A percentile compares a stretch with the other conserved stretches of the same genome.
Conservation (phyloP, 2,113 vertebrate genomes). For the Lophotis ruficrista region DNA sequence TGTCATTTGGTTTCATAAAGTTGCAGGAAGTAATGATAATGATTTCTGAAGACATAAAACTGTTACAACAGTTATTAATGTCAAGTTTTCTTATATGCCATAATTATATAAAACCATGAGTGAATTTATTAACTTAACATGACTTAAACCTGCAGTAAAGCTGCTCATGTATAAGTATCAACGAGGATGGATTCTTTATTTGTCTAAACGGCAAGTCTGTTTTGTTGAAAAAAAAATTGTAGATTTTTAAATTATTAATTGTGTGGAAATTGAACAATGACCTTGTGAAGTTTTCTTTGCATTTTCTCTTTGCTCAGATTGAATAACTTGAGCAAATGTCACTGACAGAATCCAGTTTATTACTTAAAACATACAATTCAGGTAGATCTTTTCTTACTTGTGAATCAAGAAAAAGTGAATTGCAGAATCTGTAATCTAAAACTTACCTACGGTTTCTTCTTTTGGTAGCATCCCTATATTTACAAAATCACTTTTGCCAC, state of each 20-base stretch:
- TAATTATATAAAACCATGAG: neutral
- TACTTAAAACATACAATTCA: neutral
- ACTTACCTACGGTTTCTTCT: slow-evolving; percentile 57
- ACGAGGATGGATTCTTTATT: neutral
- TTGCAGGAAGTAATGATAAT: neutral
- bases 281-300: neutral
- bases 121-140: neutral
- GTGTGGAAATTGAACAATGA: neutral
- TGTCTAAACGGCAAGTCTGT: neutral
- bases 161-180: neutral
- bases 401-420: neutral
- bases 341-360: neutral
- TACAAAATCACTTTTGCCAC: slow-evolving; percentile 89
- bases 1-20: neutral
- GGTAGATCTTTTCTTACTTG: neutral
- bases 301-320: neutral
- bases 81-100: neutral
- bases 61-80: neutral
- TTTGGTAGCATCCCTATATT: slow-evolving; percentile 87
- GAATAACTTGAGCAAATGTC: neutral
- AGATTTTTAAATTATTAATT: neutral
- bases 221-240: neutral
- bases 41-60: neutral
- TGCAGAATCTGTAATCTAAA: neutral
- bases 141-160: neutral